A percentile compares a stretch with the other conserved stretches of the same genome.
phyloP scores from a whole-genome alignment of 2,888 invertebrate genomes.

The Hartigia nigra region DNA sequence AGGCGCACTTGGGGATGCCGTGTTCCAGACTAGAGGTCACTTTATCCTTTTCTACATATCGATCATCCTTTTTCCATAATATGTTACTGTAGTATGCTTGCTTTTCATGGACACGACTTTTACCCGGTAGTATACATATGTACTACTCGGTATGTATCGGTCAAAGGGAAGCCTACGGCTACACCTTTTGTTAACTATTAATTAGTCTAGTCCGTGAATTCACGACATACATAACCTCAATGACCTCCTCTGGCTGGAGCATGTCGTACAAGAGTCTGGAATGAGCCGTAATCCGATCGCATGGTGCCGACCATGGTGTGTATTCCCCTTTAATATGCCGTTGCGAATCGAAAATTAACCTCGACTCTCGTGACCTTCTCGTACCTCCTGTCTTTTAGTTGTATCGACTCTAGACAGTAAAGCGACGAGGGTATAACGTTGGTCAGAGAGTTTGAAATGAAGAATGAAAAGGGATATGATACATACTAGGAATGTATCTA shows the following conservation, averaged over 20 bases:
- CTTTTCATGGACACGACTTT: background rate
- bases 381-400: background rate
- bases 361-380: background rate
- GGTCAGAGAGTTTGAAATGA: background rate
- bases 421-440: background rate
- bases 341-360: background rate
- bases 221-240: constrained; percentile 9
- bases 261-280: constrained; percentile 4
- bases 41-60: background rate
- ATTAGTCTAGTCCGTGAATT: constrained; percentile 3
- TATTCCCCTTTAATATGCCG: background rate
- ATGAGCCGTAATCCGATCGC: background rate
- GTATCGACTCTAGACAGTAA: background rate
- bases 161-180: background rate
- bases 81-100: background rate
- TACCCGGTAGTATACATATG: background rate
- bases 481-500: background rate
- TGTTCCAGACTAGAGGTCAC: constrained; percentile 5
- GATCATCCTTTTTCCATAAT: background rate
- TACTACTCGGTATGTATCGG: background rate
- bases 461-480: background rate
- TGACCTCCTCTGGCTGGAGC: constrained; percentile 10
- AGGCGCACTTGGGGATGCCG: constrained; percentile 31
- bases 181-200: background rate
- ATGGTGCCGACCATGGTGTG: background rate